Conservation (phyloP, 2,113 vertebrate species). For the Pongo abelii region DNA sequence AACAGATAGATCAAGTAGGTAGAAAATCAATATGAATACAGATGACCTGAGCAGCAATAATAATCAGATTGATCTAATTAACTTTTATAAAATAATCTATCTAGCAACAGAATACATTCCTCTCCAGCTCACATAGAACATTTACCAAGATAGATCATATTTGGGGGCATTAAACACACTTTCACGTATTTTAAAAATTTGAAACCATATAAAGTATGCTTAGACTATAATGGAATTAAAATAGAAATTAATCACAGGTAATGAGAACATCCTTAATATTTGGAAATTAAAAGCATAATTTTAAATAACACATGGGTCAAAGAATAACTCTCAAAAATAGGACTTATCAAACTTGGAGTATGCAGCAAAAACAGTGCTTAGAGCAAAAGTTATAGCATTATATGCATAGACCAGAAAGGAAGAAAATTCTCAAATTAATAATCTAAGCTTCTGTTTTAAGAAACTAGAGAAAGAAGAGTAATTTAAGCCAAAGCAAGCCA, state of each 20-base stretch:
- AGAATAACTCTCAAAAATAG: neutral
- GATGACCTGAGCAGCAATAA: neutral
- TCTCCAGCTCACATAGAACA: neutral
- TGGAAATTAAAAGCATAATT: neutral
- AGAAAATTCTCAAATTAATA: neutral
- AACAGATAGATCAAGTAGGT: neutral
- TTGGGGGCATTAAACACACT: neutral
- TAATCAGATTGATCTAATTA: neutral
- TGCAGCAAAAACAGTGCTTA: neutral
- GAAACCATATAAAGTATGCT: neutral
- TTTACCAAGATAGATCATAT: neutral
- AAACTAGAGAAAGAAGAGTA: neutral
- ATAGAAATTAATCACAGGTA: neutral
- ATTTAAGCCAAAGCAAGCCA: neutral
- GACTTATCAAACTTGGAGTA: neutral
- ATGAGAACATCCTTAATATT: neutral
- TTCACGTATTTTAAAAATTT: neutral
- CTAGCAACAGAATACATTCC: neutral
- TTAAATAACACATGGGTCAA: neutral
- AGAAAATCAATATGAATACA: neutral
- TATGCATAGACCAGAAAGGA: neutral
- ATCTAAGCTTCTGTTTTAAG: neutral
- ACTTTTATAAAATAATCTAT: neutral
- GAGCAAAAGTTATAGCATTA: neutral
- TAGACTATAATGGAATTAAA: neutral